These are phyloP conservation scores for Paralinhomoeus sp. DNA, from an alignment of 2,888 invertebrate species.

Conservation along the genomic window DNA sequence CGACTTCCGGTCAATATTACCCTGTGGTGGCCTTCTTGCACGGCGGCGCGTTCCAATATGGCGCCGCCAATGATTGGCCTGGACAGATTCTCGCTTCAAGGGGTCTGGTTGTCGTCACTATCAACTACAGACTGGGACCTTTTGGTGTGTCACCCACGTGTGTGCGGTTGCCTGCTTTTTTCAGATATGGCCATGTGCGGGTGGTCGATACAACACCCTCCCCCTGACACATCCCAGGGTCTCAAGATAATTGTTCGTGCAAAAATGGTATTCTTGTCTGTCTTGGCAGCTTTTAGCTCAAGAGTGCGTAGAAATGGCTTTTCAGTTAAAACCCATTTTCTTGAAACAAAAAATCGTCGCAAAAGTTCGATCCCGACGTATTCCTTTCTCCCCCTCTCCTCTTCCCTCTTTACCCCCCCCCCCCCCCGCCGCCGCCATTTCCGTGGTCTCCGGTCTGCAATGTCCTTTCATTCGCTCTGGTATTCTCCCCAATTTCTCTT, in stretches of 20 bases:
- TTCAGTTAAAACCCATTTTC: too few relatives aligned
- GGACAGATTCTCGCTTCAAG: slow-evolving; percentile 33
- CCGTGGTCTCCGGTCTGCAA: neutral
- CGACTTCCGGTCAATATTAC: slow-evolving; percentile 18
- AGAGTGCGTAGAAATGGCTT: too few relatives aligned
- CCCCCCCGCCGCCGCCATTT: too few relatives aligned
- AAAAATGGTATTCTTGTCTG: too few relatives aligned
- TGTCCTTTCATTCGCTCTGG: neutral
- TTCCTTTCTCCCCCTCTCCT: neutral
- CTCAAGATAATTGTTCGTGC: too few relatives aligned
- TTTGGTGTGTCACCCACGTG: slow-evolving; percentile 32
- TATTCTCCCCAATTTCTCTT: neutral
- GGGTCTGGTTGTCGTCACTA: slow-evolving; percentile 34
- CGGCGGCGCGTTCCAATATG: slow-evolving; percentile 33
- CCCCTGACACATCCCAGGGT: too few relatives aligned
- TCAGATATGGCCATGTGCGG: too few relatives aligned
- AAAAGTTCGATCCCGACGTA: too few relatives aligned
- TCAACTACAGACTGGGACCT: slow-evolving; percentile 35
- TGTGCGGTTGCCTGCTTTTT: too few relatives aligned
- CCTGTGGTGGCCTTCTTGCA: slow-evolving; percentile 36
- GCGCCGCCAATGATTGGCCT: slow-evolving; percentile 31
- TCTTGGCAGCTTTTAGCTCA: too few relatives aligned
- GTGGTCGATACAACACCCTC: too few relatives aligned
- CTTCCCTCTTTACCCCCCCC: neutral
- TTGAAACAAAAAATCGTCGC: too few relatives aligned